Percentiles rank a stretch among this genome's conserved stretches.
phyloP scores from a whole-genome alignment of 1,140 invertebrate species.

The Conus ventricosus region DNA sequence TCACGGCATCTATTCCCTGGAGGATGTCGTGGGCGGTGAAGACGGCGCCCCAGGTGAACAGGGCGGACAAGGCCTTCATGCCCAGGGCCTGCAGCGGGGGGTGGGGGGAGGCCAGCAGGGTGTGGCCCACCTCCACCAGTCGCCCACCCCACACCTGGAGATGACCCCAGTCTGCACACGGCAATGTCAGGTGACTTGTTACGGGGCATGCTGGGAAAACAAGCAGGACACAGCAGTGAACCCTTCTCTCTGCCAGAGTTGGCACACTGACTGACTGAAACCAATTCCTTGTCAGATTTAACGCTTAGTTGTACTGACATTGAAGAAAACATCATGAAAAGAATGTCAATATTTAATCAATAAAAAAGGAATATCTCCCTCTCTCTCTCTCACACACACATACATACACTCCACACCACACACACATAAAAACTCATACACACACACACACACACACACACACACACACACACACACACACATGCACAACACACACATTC shows the following conservation, averaged over 20 bases:
- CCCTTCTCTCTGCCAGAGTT: too few relatives aligned
- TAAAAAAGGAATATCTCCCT: too few relatives aligned
- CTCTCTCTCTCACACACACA: too few relatives aligned
- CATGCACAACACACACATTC: too few relatives aligned
- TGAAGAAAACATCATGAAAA: too few relatives aligned
- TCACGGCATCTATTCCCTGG: not conserved
- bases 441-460: not conserved
- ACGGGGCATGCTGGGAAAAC: too few relatives aligned
- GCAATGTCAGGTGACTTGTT: not conserved
- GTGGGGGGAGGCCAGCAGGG: not conserved
- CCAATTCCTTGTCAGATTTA: too few relatives aligned
- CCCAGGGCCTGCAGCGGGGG: not conserved
- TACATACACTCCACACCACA: too few relatives aligned
- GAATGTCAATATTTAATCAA: too few relatives aligned
- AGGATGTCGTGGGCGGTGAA: not conserved
- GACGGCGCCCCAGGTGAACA: not conserved
- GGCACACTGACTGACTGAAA: too few relatives aligned
- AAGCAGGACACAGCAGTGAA: too few relatives aligned
- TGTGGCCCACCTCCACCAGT: not conserved
- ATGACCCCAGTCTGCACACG: not conserved
- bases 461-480: not conserved
- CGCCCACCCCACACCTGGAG: not conserved
- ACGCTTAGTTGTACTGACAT: not conserved
- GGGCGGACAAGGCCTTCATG: conserved; percentile 7
- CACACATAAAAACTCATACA: too few relatives aligned